Evolutionary conservation across 1,140 invertebrate genomes (phyloP).

Genomic region (Drosophila pallidifrons): DNA sequence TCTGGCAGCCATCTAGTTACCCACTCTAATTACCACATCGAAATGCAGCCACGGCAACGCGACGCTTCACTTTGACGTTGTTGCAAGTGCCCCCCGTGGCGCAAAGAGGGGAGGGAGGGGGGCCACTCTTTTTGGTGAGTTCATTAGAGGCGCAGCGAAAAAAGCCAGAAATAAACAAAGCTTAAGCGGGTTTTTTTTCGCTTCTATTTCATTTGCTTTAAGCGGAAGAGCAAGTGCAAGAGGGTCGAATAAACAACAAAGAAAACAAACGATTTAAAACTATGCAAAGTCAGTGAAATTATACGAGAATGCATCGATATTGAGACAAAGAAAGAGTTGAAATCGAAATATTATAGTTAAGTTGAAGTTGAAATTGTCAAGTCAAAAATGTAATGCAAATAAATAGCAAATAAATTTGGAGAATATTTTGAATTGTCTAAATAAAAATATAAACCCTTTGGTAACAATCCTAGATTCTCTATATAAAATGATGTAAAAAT

Average conservation of each 20-base stretch:
- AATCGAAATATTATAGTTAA: too few species aligned
- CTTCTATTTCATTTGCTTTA: conserved; percentile 1
- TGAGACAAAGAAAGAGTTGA: background rate
- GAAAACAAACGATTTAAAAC: background rate
- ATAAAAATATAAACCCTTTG: too few species aligned
- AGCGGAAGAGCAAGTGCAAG: background rate
- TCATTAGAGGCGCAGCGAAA: conserved; percentile 46
- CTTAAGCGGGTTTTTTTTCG: conserved; percentile 7
- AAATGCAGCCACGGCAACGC: conserved; percentile 48
- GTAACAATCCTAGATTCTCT: too few species aligned
- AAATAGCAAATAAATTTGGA: too few species aligned
- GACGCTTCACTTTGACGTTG: conserved; percentile 37
- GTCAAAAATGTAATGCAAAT: too few species aligned
- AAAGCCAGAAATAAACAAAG: conserved; percentile 8
- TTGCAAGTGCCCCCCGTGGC: conserved; percentile 39
- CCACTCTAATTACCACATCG: conserved; percentile 71
- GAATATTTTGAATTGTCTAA: too few species aligned
- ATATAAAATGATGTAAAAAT: too few species aligned
- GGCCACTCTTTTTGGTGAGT: conserved; percentile 33
- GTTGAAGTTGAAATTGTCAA: too few species aligned
- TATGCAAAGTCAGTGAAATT: background rate
- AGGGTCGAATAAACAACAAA: background rate
- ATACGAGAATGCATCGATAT: background rate
- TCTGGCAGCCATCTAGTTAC: conserved; percentile 69
- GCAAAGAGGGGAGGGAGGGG: background rate